Evolutionary conservation across 2,888 invertebrate species (phyloP).

Genomic region (Penaeus monodon): DNA sequence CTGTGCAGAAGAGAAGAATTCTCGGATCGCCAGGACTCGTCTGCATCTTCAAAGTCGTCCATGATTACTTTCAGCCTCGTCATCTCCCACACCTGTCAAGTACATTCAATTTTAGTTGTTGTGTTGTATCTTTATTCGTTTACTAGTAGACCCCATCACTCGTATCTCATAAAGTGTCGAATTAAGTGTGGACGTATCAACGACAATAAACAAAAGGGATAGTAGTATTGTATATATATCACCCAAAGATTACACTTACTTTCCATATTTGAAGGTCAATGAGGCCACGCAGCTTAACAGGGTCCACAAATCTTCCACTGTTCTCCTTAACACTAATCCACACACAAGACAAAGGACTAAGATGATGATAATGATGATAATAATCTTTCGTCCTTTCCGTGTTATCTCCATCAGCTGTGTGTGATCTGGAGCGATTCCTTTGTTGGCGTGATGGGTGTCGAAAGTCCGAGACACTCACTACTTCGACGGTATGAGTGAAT

Average conservation of each 20-base stretch:
- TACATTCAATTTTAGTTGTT: too few species aligned
- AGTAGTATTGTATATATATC: too few species aligned
- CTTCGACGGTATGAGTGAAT: neutral
- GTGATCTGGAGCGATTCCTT: neutral
- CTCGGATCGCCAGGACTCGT: neutral
- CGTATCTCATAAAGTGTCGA: too few species aligned
- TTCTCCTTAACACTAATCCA: neutral
- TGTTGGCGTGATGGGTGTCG: neutral
- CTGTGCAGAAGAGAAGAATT: neutral
- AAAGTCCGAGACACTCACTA: neutral
- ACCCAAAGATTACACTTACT: neutral
- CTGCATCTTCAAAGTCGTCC: neutral
- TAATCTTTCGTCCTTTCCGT: neutral
- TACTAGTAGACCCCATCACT: neutral
- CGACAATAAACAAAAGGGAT: too few species aligned
- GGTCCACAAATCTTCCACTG: neutral
- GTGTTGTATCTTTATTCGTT: too few species aligned
- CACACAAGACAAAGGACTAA: neutral
- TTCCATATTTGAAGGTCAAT: neutral
- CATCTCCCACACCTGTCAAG: conserved; percentile 1
- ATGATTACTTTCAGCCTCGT: conserved; percentile 9
- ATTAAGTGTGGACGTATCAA: too few species aligned
- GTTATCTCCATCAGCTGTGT: too few species aligned
- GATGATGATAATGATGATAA: neutral
- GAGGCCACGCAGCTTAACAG: neutral